These are phyloP conservation scores for Neogale vison DNA, from an alignment of 2,113 vertebrate genomes.

Conservation along the genomic window DNA sequence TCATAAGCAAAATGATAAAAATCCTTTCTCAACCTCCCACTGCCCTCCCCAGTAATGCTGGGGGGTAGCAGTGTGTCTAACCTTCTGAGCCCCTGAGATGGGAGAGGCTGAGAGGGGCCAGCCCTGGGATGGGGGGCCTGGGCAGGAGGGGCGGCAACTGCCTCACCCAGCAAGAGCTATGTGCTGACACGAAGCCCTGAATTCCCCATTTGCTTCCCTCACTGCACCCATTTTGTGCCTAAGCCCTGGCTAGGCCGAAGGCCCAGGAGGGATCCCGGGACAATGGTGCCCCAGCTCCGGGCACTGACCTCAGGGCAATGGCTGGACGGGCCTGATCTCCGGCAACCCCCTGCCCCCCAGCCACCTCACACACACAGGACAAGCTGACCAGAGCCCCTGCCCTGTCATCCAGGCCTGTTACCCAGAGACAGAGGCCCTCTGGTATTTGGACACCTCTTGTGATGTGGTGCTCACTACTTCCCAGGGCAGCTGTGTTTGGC, in stretches of 20 bases:
- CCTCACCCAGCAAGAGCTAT: neutral
- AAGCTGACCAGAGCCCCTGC: neutral
- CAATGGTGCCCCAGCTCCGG: neutral
- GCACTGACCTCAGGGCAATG: slow-evolving; percentile 13
- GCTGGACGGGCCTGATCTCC: neutral
- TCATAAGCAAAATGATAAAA: neutral
- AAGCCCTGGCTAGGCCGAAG: slow-evolving; percentile 31
- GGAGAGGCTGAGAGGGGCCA: neutral
- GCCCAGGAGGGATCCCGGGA: slow-evolving; percentile 32
- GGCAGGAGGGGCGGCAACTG: neutral
- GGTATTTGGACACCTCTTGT: neutral
- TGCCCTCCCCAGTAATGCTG: neutral
- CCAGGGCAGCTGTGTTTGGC: neutral
- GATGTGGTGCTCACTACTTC: neutral
- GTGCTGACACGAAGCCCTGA: slow-evolving; percentile 46
- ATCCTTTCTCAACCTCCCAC: neutral
- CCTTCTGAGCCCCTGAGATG: neutral
- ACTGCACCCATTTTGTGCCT: slow-evolving; percentile 57
- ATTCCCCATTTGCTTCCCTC: slow-evolving; percentile 61
- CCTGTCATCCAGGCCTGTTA: neutral
- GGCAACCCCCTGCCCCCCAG: fast-evolving
- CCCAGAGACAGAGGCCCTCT: neutral
- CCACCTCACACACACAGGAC: neutral
- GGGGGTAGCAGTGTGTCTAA: too few species aligned
- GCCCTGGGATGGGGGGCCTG: neutral